A percentile compares a stretch with the other conserved stretches of the same genome.
Evolutionary conservation across 1,140 invertebrate genomes (phyloP).

Genomic region (Drosophila watanabei): DNA sequence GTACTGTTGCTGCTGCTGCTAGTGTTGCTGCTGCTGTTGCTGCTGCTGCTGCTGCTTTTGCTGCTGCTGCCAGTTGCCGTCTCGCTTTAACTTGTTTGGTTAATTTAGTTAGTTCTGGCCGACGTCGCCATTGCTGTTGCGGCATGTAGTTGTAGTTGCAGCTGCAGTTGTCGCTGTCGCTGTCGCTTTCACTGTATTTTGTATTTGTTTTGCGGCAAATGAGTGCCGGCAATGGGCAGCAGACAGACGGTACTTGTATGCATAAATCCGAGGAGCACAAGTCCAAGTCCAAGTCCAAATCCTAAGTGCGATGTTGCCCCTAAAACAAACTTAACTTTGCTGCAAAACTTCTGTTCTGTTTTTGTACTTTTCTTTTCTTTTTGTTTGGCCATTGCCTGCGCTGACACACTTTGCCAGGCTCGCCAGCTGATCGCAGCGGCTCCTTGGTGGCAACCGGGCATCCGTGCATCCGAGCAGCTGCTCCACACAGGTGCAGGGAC

Average conservation of each 20-base stretch:
- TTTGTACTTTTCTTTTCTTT: neutral
- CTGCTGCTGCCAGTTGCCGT: slow-evolving; percentile 45
- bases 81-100: slow-evolving; percentile 79
- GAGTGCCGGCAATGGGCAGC: slow-evolving; percentile 20
- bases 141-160: neutral
- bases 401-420: slow-evolving; percentile 9
- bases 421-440: neutral
- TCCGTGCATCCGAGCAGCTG: slow-evolving; percentile 23
- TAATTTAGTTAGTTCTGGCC: slow-evolving; percentile 76
- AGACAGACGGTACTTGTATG: slow-evolving; percentile 1
- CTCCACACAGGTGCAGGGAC: slow-evolving; percentile 24
- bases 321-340: neutral
- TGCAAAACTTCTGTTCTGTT: neutral
- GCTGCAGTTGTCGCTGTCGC: slow-evolving; percentile 7
- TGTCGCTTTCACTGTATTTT: slow-evolving; percentile 3
- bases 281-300: neutral
- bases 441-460: slow-evolving; percentile 5
- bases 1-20: neutral
- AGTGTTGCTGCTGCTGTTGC: neutral
- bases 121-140: slow-evolving; percentile 42
- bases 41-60: neutral
- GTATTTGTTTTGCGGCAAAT: slow-evolving; percentile 42
- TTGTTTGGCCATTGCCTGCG: neutral
- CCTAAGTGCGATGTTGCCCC: neutral
- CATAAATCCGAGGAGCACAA: neutral